A percentile compares a stretch with the other conserved stretches of the same genome.
Evolutionary conservation across 2,888 invertebrate species (phyloP).

Genomic region (Ophion slaviceki): DNA sequence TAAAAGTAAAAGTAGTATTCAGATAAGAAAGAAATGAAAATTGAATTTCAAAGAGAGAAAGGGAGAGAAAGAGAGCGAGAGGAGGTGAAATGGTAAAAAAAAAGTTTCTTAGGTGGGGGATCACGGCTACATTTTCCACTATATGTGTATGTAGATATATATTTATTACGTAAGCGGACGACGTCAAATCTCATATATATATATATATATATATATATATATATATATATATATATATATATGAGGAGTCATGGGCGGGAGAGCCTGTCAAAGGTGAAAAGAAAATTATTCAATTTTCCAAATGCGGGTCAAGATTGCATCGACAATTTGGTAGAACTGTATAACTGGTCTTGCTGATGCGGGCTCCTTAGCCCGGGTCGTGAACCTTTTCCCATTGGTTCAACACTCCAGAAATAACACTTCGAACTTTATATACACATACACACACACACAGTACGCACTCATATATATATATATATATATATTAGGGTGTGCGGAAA

Average conservation of each 20-base stretch:
- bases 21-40: too few relatives aligned
- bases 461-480: too few relatives aligned
- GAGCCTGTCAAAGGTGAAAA: not conserved
- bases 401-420: conserved; percentile 18
- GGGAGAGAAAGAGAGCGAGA: too few relatives aligned
- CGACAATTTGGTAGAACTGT: conserved; percentile 18
- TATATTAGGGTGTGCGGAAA: not conserved
- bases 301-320: conserved; percentile 60
- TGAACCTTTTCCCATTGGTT: conserved; percentile 37
- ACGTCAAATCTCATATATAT: not conserved
- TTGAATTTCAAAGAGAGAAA: too few relatives aligned
- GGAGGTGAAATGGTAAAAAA: too few relatives aligned
- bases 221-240: not conserved
- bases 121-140: too few relatives aligned
- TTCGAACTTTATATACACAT: not conserved
- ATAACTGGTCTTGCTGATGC: conserved; percentile 9
- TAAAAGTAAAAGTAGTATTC: too few relatives aligned
- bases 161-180: too few relatives aligned
- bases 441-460: too few relatives aligned
- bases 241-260: not conserved
- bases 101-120: too few relatives aligned
- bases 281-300: conserved; percentile 20
- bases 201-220: not conserved
- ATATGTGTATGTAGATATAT: too few relatives aligned
- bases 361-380: conserved; percentile 29